Evolutionary conservation across 2,888 invertebrate species (phyloP).

Genomic region (Epinotia nisella): DNA sequence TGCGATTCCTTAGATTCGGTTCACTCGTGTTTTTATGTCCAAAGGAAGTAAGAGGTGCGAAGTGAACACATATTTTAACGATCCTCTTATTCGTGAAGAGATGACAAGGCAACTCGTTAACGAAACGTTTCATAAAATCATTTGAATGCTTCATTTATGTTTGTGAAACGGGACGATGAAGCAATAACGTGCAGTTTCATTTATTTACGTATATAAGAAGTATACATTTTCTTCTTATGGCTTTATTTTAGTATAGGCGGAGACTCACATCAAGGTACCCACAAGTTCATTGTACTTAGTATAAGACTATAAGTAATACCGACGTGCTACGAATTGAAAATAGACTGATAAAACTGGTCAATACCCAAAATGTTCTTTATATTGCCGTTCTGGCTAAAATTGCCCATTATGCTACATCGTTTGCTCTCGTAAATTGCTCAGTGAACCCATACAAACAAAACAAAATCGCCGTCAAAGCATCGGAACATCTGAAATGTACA

Average conservation of each 20-base stretch:
- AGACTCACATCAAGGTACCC: neutral
- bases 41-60: conserved; percentile 21
- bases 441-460: conserved; percentile 63
- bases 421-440: conserved; percentile 56
- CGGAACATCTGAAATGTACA: conserved; percentile 65
- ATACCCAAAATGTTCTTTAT: conserved; percentile 11
- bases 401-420: conserved; percentile 38
- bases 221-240: neutral
- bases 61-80: conserved; percentile 45
- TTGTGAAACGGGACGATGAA: conserved; percentile 66
- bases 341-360: conserved; percentile 14
- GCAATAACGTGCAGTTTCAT: conserved; percentile 61
- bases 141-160: conserved; percentile 51
- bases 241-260: neutral
- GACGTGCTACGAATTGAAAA: conserved; percentile 6
- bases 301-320: neutral
- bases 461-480: conserved; percentile 56
- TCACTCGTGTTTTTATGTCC: conserved; percentile 22
- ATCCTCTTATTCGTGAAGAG: conserved; percentile 32
- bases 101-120: conserved; percentile 36
- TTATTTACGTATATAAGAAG: conserved; percentile 8
- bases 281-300: neutral
- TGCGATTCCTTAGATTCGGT: conserved; percentile 10
- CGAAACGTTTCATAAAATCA: conserved; percentile 48
- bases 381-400: conserved; percentile 9